These are phyloP conservation scores for Salminus brasiliensis DNA, from an alignment of 2,113 vertebrate species.

Conservation along the genomic window DNA sequence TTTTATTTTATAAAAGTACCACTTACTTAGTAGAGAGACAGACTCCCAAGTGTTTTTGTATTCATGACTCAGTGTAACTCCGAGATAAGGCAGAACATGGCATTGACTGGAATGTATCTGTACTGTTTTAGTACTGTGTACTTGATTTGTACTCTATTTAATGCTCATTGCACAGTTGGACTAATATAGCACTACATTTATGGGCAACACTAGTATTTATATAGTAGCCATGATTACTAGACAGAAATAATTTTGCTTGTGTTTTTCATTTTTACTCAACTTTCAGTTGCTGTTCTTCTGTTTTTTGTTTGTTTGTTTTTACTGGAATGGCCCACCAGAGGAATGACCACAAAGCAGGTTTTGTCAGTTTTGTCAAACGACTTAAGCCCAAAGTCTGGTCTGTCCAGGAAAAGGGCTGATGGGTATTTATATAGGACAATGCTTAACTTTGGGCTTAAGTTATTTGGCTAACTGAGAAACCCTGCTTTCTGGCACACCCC, in stretches of 20 bases:
- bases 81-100: neutral
- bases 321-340: too few relatives aligned
- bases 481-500: too few relatives aligned
- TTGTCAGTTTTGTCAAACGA: too few relatives aligned
- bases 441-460: too few relatives aligned
- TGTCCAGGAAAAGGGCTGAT: too few relatives aligned
- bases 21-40: neutral
- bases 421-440: too few relatives aligned
- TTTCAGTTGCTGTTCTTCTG: neutral
- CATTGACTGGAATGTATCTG: neutral
- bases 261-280: neutral
- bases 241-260: neutral
- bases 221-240: neutral
- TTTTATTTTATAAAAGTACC: too few relatives aligned
- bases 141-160: conserved; percentile 5
- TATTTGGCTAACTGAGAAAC: too few relatives aligned
- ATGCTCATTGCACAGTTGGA: conserved; percentile 20
- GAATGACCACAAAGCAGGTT: too few relatives aligned
- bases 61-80: neutral
- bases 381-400: too few relatives aligned
- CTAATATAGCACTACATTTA: neutral
- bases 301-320: neutral
- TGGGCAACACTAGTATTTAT: neutral
- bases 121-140: conserved; percentile 4
- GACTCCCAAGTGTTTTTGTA: neutral